These are phyloP conservation scores for Sturnira hondurensis DNA, from an alignment of 2,113 vertebrate species.

Conservation along the genomic window DNA sequence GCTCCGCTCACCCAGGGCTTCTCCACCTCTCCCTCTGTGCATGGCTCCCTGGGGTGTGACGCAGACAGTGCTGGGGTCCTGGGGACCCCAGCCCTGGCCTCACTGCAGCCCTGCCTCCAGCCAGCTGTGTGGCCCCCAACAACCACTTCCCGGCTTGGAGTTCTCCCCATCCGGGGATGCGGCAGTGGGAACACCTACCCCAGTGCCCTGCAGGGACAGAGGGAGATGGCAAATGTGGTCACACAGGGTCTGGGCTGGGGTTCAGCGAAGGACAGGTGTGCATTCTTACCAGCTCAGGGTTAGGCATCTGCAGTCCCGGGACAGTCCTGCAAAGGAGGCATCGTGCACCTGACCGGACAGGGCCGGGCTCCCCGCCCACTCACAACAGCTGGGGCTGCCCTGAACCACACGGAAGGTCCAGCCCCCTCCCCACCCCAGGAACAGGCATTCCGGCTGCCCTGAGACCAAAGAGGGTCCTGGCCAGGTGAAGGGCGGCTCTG, in stretches of 20 bases:
- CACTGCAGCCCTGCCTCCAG: not conserved
- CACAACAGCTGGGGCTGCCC: not conserved
- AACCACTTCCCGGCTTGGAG: fast-evolving
- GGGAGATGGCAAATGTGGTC: not conserved
- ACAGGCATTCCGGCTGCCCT: not conserved
- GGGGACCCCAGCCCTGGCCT: too few species aligned
- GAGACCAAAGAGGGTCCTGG: not conserved
- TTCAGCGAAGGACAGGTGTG: not conserved
- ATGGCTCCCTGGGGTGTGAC: not conserved
- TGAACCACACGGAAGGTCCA: not conserved
- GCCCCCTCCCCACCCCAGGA: not conserved
- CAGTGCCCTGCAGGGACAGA: fast-evolving
- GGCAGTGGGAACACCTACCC: fast-evolving
- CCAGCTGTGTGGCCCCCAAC: not conserved
- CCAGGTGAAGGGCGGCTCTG: too few species aligned
- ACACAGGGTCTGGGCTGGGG: not conserved
- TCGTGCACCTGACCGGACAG: fast-evolving
- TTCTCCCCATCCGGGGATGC: not conserved
- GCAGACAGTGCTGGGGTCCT: not conserved
- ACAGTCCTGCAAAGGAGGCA: not conserved
- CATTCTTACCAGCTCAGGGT: not conserved
- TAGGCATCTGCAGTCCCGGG: fast-evolving
- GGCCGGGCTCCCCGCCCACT: too few species aligned
- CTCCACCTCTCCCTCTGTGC: fast-evolving
- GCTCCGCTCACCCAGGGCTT: not conserved